Base-by-base conservation (phyloP, 2,113 vertebrate genomes). In the Neodontobutis hainanensis region DNA sequence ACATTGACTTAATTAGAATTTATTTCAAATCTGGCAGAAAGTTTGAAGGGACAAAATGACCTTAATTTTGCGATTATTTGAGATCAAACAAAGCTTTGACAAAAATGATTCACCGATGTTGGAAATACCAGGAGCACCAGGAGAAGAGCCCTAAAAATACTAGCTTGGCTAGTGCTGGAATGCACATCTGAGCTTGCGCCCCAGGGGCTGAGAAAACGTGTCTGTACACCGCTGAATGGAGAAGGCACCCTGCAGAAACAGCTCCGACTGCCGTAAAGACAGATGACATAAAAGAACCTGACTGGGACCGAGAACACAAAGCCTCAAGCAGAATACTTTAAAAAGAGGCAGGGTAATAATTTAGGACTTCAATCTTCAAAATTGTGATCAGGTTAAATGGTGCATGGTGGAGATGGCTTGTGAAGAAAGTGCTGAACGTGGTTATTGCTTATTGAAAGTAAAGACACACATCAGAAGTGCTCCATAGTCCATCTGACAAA, bases 141-240 rank as follows among this genome's bases (percentile, higher is more conserved):
- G n/a, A 75, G 73, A 68, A 60, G 69, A 85, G 71, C 73, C 82
- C 55, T 91, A 75, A 87, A 89, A 91, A 88, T 84, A 79, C 87
- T 81, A 88, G 88, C 89, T 91, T 84, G 91, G 88, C 90, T 27
- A 27, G 63, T 88, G 82, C 74, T 91, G 92, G 92, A 93, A 94
- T 94, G 91, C 88, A 90, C 82, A 92, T 90, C 87, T 84, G 82
- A 89, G 85, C 63, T 44, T 81, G 81, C 50, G 84, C 89, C 93
- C 77, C 74, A 47, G 81, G 92, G 92, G 83, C 86, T 87, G 82
- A 86, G 84, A 89, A 90, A 92, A 92, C 92, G 75, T 93, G 92
- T 93, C 92, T 91, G 89, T 93, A 90, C 92, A 93, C 80, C 83
- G 84, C 85, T 63, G 68, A 81, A 87, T 80, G 79, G 46, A 76